Evolutionary conservation across 2,888 invertebrate genomes (phyloP), one percentile per base, ranked within the genome.

Genomic region (Hypomecis punctinalis): DNA sequence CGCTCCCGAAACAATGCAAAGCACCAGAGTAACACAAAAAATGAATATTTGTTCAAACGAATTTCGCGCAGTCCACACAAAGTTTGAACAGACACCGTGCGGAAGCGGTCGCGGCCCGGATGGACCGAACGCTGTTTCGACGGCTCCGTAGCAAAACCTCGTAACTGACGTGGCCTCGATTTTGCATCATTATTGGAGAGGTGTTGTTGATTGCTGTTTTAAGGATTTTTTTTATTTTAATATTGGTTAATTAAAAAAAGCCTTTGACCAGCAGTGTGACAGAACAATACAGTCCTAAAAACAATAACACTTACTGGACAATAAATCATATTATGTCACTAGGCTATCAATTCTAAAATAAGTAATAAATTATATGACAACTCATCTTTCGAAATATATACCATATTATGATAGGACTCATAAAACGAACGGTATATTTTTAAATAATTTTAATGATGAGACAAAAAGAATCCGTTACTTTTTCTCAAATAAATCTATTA

Each of bases 1-100:
- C 86, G 86, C 75, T 84, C 80, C 76, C 76, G 81, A 86, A 86
- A 86, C 86, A 86, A 85, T 86, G 85, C 81, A 78, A 80, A 82
- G 80, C 80, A 79, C 77, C 72, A 78, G 74, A 67, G 73, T 72
- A 77, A 75, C 57, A 75, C 74, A 74, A 83, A 85, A 83, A 80
- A 82, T 80, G 79, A 79, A 82, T 83, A 84, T 84, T 84, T 81
- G 80, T 80, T 80, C 76, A 83, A 83, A 84, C 82, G 83, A 84
- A 86, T 83, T 86, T 83, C 75, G 80, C 75, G 73, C 79, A 78
- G 77, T 77, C 77, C 80, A 80, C 80, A 83, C 81, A 82, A 85
- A 83, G 74, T 85, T 85, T 81, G 78, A 79, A 77, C 80, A 73
- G 81, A 77, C 82, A 75, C 80, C 79, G 81, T 76, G 80, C 79